Evolutionary conservation across 2,888 invertebrate species (phyloP).

Genomic region (Apotomis capreana): DNA sequence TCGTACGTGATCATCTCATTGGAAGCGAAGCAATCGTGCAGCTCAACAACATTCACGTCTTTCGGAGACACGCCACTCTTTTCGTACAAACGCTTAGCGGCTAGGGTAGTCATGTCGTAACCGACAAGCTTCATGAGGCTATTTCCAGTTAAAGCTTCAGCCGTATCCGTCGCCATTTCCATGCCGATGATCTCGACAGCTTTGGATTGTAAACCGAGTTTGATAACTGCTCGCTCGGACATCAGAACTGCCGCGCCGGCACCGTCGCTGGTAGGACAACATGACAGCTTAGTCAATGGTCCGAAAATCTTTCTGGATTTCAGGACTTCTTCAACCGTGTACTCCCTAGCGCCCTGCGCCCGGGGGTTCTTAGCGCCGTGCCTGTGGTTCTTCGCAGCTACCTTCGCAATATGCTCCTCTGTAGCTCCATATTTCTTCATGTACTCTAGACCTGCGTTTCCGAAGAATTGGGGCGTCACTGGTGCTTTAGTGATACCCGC

Average conservation of each 20-base stretch:
- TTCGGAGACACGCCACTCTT: slow-evolving; percentile 89
- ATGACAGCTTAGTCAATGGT: slow-evolving; percentile 97
- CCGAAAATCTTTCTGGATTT: slow-evolving; percentile 94
- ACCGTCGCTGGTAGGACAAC: slow-evolving; percentile 99
- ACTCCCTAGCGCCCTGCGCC: slow-evolving; percentile 96
- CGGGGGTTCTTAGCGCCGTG: slow-evolving; percentile 98
- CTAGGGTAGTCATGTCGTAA: slow-evolving; percentile 95
- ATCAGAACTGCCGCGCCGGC: slow-evolving; percentile 96
- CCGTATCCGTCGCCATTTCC: slow-evolving; percentile 97
- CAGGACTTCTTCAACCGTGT: slow-evolving; percentile 94
- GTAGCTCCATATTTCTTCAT: slow-evolving; percentile 98
- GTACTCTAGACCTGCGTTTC: slow-evolving; percentile 97
- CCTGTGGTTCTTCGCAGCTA: slow-evolving; percentile 98
- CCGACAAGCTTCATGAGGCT: slow-evolving; percentile 91
- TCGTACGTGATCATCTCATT: slow-evolving; percentile 99
- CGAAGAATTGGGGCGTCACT: slow-evolving; percentile 97
- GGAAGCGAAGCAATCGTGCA: slow-evolving; percentile 99
- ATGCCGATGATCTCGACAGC: slow-evolving; percentile 98
- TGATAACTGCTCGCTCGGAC: slow-evolving; percentile 94
- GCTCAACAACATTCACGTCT: slow-evolving; percentile 96
- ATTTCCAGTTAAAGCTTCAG: slow-evolving; percentile 91
- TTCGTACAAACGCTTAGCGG: slow-evolving; percentile 89
- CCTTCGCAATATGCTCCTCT: slow-evolving; percentile 97
- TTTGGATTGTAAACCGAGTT: slow-evolving; percentile 88
- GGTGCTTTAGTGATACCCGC: slow-evolving; percentile 92